phyloP scores from a whole-genome alignment of 2,888 invertebrate species.

The Lutraria lutraria region DNA sequence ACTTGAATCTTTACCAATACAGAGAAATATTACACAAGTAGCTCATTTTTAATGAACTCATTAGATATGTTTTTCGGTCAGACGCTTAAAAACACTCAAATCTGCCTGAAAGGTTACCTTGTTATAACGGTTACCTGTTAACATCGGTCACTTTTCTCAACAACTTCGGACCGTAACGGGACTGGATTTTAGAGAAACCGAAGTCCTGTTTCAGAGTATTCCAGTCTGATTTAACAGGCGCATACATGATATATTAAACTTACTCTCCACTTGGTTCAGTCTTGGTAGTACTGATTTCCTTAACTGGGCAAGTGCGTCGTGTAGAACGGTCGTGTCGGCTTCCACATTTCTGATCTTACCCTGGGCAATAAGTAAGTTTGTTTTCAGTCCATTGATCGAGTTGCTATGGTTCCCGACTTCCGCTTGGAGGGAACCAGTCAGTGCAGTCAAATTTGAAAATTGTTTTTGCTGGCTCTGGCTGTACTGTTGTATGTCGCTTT shows the following conservation, averaged over 20 bases:
- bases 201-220: no score
- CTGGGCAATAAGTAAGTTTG: conserved; percentile 36
- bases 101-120: no score
- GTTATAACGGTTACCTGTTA: no score
- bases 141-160: no score
- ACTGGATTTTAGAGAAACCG: no score
- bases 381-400: conserved; percentile 47
- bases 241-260: not conserved
- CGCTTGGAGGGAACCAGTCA: conserved; percentile 46
- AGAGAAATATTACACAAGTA: no score
- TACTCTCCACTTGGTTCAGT: conserved; percentile 46
- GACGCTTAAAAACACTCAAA: no score
- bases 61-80: no score
- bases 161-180: no score
- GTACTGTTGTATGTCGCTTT: conserved; percentile 52
- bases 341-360: conserved; percentile 50
- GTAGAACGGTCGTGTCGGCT: conserved; percentile 49
- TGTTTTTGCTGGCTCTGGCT: conserved; percentile 58
- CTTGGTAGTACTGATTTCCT: conserved; percentile 44
- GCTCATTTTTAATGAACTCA: no score
- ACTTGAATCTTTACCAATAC: not conserved
- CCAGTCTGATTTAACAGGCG: no score
- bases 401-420: conserved; percentile 50
- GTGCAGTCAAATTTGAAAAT: conserved; percentile 43
- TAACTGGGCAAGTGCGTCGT: conserved; percentile 62